Evolutionary conservation across 92 coral and sea anemone genomes (phyloP).

Genomic region (Phenganax marumi): DNA sequence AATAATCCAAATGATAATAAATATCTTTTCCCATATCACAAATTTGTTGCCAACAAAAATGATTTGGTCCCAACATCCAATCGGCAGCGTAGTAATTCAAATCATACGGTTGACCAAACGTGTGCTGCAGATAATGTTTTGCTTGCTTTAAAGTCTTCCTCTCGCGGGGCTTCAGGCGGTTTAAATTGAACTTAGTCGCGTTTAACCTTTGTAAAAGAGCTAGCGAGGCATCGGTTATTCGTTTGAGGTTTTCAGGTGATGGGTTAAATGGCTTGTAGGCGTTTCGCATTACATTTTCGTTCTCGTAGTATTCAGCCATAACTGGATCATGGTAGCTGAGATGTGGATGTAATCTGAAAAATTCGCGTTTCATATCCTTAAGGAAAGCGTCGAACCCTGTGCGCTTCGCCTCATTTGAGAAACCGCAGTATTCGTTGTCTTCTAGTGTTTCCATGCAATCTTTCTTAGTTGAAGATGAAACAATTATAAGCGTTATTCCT

Average conservation of each 20-base stretch:
- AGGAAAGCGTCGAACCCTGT: conserved; percentile 68
- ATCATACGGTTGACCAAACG: conserved; percentile 78
- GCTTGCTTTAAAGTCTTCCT: conserved; percentile 74
- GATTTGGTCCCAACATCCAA: conserved; percentile 97
- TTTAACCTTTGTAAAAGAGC: conserved; percentile 61
- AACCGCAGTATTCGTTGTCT: conserved; percentile 42
- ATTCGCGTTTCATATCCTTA: conserved; percentile 55
- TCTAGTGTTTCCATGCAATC: neutral
- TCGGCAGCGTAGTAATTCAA: conserved; percentile 81
- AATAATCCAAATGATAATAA: conserved; percentile 49
- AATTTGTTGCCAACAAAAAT: conserved; percentile 73
- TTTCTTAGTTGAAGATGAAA: neutral
- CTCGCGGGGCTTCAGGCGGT: conserved; percentile 67
- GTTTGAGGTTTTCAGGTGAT: conserved; percentile 60
- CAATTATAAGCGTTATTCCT: conserved; percentile 11
- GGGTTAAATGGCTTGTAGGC: conserved; percentile 71
- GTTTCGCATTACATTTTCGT: conserved; percentile 24
- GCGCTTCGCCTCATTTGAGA: conserved; percentile 64
- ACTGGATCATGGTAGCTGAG: neutral
- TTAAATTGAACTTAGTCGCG: conserved; percentile 21
- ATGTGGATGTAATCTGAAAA: conserved; percentile 67
- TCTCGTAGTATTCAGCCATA: neutral
- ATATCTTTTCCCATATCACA: conserved; percentile 60
- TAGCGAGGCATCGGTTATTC: conserved; percentile 69
- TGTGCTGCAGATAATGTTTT: conserved; percentile 72